Evolutionary conservation across 2,113 vertebrate species (phyloP).

Genomic region (Leiothrix lutea): DNA sequence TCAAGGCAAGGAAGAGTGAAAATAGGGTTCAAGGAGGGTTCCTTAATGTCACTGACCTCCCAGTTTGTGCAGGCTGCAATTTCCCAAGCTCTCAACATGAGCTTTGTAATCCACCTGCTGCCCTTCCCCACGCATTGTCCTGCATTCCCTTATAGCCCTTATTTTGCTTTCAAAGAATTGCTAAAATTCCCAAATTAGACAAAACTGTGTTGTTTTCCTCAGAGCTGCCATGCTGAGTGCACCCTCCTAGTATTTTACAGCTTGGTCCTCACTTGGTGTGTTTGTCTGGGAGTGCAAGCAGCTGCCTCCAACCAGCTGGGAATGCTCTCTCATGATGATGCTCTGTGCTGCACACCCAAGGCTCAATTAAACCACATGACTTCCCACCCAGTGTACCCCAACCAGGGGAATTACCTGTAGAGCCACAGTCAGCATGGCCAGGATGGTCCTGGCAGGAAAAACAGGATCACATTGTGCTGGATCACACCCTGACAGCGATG

Average conservation of each 20-base stretch:
- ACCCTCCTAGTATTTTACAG: neutral
- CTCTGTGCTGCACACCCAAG: neutral
- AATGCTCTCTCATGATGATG: neutral
- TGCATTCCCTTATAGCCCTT: fast-evolving
- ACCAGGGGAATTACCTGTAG: neutral
- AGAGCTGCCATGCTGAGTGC: neutral
- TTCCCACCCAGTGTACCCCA: neutral
- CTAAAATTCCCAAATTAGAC: neutral
- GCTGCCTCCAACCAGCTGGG: neutral
- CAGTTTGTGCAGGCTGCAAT: neutral
- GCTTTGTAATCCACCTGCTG: neutral
- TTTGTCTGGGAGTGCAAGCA: neutral
- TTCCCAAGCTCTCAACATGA: fast-evolving
- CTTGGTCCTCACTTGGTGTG: neutral
- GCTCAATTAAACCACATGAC: neutral
- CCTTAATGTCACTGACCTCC: neutral
- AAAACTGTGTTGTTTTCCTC: neutral
- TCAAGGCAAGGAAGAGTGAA: neutral
- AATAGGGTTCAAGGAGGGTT: neutral
- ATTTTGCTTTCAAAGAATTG: neutral
- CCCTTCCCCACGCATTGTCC: neutral
- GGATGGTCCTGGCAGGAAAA: neutral
- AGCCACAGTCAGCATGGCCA: neutral
- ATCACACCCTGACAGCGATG: neutral
- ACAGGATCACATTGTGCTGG: fast-evolving